These are phyloP conservation scores for Drosophila rhopaloa DNA, from an alignment of 1,140 invertebrate genomes.

Conservation along the genomic window DNA sequence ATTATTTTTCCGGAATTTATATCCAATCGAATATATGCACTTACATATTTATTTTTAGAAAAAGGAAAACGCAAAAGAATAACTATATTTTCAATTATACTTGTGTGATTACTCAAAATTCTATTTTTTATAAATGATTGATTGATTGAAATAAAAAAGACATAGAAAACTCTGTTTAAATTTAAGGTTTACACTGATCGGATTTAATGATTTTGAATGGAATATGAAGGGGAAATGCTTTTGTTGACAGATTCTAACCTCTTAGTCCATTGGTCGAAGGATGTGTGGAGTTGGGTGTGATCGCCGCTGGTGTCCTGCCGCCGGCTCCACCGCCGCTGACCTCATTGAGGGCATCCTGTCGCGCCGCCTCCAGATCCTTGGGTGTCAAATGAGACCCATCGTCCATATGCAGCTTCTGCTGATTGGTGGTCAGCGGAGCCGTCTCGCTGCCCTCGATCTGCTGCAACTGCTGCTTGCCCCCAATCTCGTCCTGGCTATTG, in stretches of 20 bases:
- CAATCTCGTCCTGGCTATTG: conserved; percentile 55
- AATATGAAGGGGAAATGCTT: not conserved
- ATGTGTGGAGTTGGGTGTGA: conserved; percentile 68
- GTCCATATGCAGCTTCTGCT: conserved; percentile 79
- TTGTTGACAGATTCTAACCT: conserved; percentile 45
- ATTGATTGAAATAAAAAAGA: no score
- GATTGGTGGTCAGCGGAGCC: conserved; percentile 77
- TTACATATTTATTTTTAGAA: no score
- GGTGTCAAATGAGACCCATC: conserved; percentile 56
- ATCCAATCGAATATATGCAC: no score
- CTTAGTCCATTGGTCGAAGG: conserved; percentile 75
- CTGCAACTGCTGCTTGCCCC: conserved; percentile 38
- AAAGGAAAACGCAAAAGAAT: no score
- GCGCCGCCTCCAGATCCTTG: conserved; percentile 76
- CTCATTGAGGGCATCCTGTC: conserved; percentile 54
- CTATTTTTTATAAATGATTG: no score
- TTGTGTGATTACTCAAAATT: no score
- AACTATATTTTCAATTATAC: no score
- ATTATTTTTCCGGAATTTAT: no score
- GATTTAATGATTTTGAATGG: not conserved
- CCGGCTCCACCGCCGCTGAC: conserved; percentile 21
- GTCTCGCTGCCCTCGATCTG: conserved; percentile 81
- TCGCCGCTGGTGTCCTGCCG: conserved; percentile 59
- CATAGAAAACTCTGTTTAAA: no score
- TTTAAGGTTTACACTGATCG: no score